Conservation (phyloP, 1,140 invertebrate genomes). For the Lerema accius region DNA sequence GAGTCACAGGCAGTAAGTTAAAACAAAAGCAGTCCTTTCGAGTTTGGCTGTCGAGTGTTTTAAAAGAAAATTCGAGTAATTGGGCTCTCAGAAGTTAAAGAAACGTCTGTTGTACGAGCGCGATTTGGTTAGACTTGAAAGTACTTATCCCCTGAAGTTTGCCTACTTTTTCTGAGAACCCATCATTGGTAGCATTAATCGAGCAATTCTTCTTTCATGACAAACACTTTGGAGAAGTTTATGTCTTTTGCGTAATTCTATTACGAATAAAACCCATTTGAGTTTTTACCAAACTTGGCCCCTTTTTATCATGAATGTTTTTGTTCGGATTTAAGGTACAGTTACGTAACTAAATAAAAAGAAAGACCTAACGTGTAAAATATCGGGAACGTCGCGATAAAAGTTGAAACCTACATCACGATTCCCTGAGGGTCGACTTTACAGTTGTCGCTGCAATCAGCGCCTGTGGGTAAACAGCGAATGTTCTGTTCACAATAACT, state of each 20-base stretch:
- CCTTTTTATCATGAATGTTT: no score
- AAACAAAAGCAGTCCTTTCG: constrained; percentile 17
- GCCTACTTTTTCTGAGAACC: constrained; percentile 6
- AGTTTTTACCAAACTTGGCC: no score
- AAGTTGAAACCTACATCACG: constrained; percentile 14
- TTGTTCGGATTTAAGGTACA: no score
- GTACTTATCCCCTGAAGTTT: constrained; percentile 26
- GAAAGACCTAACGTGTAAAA: constrained; percentile 18
- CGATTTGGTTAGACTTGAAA: constrained; percentile 25
- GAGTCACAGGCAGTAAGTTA: constrained; percentile 3
- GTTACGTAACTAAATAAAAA: neutral
- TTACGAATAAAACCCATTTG: neutral
- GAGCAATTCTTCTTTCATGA: constrained; percentile 21
- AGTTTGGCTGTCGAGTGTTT: constrained; percentile 23
- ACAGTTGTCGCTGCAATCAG: constrained; percentile 15
- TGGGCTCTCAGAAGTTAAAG: constrained; percentile 33
- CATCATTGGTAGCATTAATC: constrained; percentile 16
- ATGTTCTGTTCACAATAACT: neutral
- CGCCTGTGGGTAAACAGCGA: constrained; percentile 7
- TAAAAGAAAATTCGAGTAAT: constrained; percentile 27
- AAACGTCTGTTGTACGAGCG: constrained; percentile 22
- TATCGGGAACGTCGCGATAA: constrained; percentile 21
- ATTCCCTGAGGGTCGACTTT: constrained; percentile 13
- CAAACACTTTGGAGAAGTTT: constrained; percentile 9
- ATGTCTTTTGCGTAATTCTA: no score